Evolutionary conservation across 2,888 invertebrate genomes (phyloP), one percentile per base, ranked within the genome.

Genomic region (Pyralis farinalis): DNA sequence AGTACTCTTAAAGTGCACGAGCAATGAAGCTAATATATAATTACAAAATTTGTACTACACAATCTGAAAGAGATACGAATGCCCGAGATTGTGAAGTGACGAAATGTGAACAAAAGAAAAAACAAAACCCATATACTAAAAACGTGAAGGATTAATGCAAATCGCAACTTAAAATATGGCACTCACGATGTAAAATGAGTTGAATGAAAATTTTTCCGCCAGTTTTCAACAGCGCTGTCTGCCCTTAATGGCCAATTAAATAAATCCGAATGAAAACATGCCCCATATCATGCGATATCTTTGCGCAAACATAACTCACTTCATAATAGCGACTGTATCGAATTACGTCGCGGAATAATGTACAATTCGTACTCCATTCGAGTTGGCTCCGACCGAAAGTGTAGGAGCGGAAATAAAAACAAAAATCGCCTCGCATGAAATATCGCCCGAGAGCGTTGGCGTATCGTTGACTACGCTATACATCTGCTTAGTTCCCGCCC

Each of bases 201-300:
- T 41, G 39, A 46, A 44, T 51, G 46, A 42, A 47, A 51, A 42
- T 44, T 37, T 42, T 45, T 44, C 43, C 46, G 31, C 22, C 43
- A 46, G 39, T 44, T 53, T 46, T 46, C 47, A 51, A 55, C 55
- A 42, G 43, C 53, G 49, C 54, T 62, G 55, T 55, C 56, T 61
- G 59, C 52, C 55, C 63, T 65, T 64, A 63, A 58, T 63, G 59
- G 67, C 55, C 68, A 68, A 71, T 73, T 74, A 65, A 67, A 66
- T 63, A 67, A 60, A 63, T 63, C 49, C 51, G 57, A 63, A 68
- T 71, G 61, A 69, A 68, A 63, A 59, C 53, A 16, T 16, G 48
- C 47, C 53, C 50, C 47, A 49, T 60, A 58, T 64, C 59, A 58
- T 54, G 54, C 55, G 57, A 60, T 66, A 59, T 57, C 57, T 58